Base-by-base conservation (phyloP, 2,113 vertebrate species). In the Dermatemys mawii region DNA sequence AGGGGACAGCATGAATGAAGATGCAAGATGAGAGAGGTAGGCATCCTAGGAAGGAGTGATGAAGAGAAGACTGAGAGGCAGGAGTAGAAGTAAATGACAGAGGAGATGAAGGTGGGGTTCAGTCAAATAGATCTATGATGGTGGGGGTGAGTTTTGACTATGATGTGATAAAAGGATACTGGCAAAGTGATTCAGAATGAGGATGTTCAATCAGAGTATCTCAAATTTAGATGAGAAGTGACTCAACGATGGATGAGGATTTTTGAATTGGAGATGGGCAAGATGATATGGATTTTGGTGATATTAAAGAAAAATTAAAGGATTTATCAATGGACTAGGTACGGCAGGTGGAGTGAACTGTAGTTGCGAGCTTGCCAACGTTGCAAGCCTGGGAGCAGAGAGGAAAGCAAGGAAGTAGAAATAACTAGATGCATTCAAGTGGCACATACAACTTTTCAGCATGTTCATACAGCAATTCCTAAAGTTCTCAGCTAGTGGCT, bases 151-250 rank as follows among this genome's bases (percentile, higher is more conserved):
- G 51, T 14, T 35, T 87, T 78, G 88, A 93, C 46, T 78, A 48
- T 41, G 54, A 93, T 92, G n/a, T 46, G 80, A 84, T 87, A 82
- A 90, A 95, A 85, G 85, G 82, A 44, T 67, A 50, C 95, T 44
- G 54, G 84, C 63, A 85, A 85, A 93, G 83, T 44, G 83, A 10
- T 80, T 93, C 53, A 90, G 87, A 96, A 94, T 85, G 84, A 54
- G 92, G 83, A 60, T 92, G 87, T 14, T 95, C 57, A 81, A 6
- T 83, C 86, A 89, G 38, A 89, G 38, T 49, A 63, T 55, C 13
- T 76, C 70, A 12, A 57, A 84, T 10, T 91, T 49, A 76, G 51
- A 27, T 46, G 38, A 76, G 41, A 70, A 90, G 51, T 87, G 60
- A 87, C 49, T 78, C 63, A 81, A 8, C 60, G 88, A 17, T 90